These are phyloP conservation scores for Lomographa bimaculata DNA, from an alignment of 2,888 invertebrate species.

Conservation along the genomic window DNA sequence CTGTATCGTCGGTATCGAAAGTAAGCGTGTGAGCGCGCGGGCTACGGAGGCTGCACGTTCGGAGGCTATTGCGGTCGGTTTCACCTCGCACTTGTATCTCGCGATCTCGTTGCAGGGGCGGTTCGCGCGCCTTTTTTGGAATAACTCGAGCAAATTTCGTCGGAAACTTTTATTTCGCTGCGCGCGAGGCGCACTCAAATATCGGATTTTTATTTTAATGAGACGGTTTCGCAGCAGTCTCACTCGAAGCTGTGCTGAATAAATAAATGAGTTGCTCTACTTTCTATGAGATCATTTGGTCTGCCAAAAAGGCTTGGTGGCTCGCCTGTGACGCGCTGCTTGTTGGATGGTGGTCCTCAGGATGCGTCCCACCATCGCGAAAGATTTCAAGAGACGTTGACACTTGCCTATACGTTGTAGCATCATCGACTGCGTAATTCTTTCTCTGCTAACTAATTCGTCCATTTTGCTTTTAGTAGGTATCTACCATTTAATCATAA, in stretches of 20 bases:
- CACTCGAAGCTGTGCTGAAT: conserved; percentile 76
- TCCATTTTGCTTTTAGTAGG: too few species aligned
- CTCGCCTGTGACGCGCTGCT: conserved; percentile 26
- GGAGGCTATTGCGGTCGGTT: conserved; percentile 73
- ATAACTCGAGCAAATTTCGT: conserved; percentile 82
- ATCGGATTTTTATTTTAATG: conserved; percentile 82
- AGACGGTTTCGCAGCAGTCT: conserved; percentile 70
- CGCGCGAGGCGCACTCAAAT: conserved; percentile 76
- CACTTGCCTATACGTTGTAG: too few species aligned
- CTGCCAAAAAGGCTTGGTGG: conserved; percentile 58
- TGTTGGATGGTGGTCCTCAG: background rate
- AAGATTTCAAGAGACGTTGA: too few species aligned
- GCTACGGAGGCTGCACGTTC: conserved; percentile 38
- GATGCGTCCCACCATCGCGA: too few species aligned
- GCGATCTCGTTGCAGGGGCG: conserved; percentile 70
- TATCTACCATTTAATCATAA: too few species aligned
- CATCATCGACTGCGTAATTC: too few species aligned
- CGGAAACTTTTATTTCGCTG: conserved; percentile 76
- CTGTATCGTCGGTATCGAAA: conserved; percentile 47
- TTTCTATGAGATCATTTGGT: conserved; percentile 82
- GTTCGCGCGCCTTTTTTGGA: conserved; percentile 78
- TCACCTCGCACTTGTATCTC: conserved; percentile 73
- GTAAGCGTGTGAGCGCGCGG: conserved; percentile 44
- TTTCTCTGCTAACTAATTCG: too few species aligned
- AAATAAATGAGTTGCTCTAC: conserved; percentile 82